phyloP scores from a whole-genome alignment of 2,113 vertebrate genomes.

The Speoplatyrhinus poulsoni region DNA sequence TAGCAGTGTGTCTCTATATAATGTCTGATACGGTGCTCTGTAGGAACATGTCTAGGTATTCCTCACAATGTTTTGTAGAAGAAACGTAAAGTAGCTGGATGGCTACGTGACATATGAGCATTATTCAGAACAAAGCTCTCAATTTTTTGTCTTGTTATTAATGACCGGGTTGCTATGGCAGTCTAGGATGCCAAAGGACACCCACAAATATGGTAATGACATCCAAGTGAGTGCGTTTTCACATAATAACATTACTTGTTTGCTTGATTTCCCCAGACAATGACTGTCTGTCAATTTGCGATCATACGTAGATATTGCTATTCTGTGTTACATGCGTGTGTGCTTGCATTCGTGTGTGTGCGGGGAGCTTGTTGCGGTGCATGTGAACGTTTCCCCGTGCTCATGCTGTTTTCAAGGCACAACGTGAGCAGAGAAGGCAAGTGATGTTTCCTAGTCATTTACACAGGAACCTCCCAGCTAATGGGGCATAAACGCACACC shows the following conservation, averaged over 20 bases:
- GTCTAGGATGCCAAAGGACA: slow-evolving; percentile 44
- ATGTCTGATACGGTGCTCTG: background rate
- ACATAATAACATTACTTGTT: slow-evolving; percentile 64
- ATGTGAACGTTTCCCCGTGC: no score
- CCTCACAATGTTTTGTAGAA: background rate
- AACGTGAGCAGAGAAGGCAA: no score
- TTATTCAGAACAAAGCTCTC: slow-evolving; percentile 36
- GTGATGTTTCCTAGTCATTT: no score
- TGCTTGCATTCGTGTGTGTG: background rate
- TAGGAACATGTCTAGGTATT: slow-evolving; percentile 33
- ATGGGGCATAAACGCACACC: no score
- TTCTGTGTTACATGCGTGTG: slow-evolving; percentile 3
- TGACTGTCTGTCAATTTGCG: slow-evolving; percentile 11
- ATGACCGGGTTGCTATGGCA: slow-evolving; percentile 19
- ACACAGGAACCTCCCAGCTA: no score
- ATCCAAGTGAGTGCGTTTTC: slow-evolving; percentile 35
- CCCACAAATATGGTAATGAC: slow-evolving; percentile 57
- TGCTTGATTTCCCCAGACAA: slow-evolving; percentile 42
- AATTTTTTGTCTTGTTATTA: slow-evolving; percentile 16
- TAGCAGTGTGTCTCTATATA: no score
- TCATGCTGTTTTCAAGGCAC: no score
- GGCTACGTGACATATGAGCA: slow-evolving; percentile 15
- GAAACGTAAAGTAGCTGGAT: slow-evolving; percentile 15
- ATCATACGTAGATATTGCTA: slow-evolving; percentile 1
- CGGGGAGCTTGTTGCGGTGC: background rate